These are phyloP conservation scores for Ophion costatus DNA, from an alignment of 2,888 invertebrate genomes.

Conservation along the genomic window DNA sequence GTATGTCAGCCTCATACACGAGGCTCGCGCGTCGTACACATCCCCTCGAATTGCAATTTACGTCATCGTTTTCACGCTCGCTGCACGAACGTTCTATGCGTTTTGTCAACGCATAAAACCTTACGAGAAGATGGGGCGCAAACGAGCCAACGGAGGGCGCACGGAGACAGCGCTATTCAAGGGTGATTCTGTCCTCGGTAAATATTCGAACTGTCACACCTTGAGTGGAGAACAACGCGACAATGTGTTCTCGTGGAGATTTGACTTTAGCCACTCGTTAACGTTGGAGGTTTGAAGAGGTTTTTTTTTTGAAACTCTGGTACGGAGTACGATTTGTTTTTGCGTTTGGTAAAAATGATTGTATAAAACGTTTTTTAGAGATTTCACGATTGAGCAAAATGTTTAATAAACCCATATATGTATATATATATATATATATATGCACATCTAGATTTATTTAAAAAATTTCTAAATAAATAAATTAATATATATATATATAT, in stretches of 20 bases:
- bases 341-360: not conserved
- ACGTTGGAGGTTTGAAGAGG: not conserved
- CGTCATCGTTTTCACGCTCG: constrained; percentile 58
- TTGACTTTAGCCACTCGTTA: not conserved
- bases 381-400: too few relatives aligned
- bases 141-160: not conserved
- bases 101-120: constrained; percentile 32
- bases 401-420: too few relatives aligned
- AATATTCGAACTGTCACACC: not conserved
- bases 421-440: too few relatives aligned
- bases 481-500: too few relatives aligned
- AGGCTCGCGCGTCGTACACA: constrained; percentile 60
- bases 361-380: too few relatives aligned
- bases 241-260: not conserved
- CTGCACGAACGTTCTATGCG: constrained; percentile 39
- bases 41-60: constrained; percentile 70
- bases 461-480: too few relatives aligned
- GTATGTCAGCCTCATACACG: constrained; percentile 70
- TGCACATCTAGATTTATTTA: too few relatives aligned
- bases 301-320: not conserved
- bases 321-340: not conserved
- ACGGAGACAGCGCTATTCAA: not conserved
- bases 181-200: not conserved
- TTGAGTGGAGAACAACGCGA: not conserved
- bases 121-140: not conserved